Percentiles rank a stretch among this genome's conserved stretches.
These are phyloP conservation scores for Sminthurinus aureus DNA, from an alignment of 2,888 invertebrate genomes.

Conservation along the genomic window DNA sequence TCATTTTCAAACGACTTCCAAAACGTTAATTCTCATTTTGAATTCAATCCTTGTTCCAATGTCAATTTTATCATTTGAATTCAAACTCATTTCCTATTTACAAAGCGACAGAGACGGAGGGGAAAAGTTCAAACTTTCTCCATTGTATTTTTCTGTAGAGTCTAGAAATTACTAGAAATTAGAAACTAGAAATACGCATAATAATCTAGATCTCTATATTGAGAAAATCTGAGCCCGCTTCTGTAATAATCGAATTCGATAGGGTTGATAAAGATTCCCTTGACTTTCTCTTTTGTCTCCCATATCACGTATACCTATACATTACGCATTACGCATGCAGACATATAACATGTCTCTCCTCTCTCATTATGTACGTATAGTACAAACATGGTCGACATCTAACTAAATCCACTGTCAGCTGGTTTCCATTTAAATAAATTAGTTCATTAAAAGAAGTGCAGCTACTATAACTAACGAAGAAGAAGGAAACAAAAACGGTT, in stretches of 20 bases:
- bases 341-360: background rate
- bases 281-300: background rate
- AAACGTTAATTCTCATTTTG: background rate
- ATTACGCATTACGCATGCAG: no score
- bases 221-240: background rate
- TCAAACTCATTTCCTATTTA: background rate
- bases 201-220: background rate
- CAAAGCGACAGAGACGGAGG: background rate
- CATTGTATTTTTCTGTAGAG: background rate
- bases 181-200: background rate
- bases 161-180: background rate
- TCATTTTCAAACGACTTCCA: background rate
- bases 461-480: background rate
- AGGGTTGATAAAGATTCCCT: background rate
- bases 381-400: background rate
- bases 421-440: slow-evolving; percentile 19
- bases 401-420: background rate
- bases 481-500: background rate
- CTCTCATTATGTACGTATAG: no score
- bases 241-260: background rate
- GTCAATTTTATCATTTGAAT: background rate
- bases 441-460: slow-evolving; percentile 13
- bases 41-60: no score
- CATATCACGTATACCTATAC: background rate
- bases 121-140: background rate